Evolutionary conservation across 2,888 invertebrate species (phyloP).

Genomic region (Neria commutata): DNA sequence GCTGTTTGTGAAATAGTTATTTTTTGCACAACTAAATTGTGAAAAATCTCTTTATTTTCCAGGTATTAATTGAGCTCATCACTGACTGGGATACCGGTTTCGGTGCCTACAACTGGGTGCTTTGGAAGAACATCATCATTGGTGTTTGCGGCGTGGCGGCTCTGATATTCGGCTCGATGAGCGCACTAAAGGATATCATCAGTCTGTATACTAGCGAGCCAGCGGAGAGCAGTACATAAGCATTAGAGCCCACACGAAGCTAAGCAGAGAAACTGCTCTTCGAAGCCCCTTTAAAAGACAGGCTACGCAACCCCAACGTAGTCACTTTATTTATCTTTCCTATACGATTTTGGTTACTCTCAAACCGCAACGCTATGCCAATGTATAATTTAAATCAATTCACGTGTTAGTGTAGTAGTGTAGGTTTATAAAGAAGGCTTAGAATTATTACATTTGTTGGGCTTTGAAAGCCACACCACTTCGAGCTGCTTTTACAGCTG

Average conservation of each 20-base stretch:
- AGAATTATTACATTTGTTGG: constrained; percentile 50
- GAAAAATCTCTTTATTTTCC: constrained; percentile 1
- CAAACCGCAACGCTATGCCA: constrained; percentile 37
- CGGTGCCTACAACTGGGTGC: constrained; percentile 73
- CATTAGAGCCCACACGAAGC: neutral
- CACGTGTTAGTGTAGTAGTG: neutral
- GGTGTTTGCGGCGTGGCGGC: constrained; percentile 79
- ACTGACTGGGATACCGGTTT: constrained; percentile 87
- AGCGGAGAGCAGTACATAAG: constrained; percentile 26
- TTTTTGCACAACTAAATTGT: neutral
- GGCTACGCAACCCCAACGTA: neutral
- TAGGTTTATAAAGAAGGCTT: neutral
- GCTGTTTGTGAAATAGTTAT: no score
- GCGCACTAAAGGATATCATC: constrained; percentile 69
- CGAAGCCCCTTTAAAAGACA: neutral
- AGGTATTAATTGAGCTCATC: constrained; percentile 78
- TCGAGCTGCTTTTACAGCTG: no score
- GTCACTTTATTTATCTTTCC: neutral
- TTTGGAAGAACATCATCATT: constrained; percentile 81
- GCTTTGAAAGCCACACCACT: no score
- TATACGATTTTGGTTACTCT: no score
- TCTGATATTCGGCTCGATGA: constrained; percentile 79
- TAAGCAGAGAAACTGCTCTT: neutral
- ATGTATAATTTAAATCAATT: constrained; percentile 42
- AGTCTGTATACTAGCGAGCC: constrained; percentile 37